Evolutionary conservation across 2,113 vertebrate species (phyloP).

Genomic region (Rhinogobius similis): DNA sequence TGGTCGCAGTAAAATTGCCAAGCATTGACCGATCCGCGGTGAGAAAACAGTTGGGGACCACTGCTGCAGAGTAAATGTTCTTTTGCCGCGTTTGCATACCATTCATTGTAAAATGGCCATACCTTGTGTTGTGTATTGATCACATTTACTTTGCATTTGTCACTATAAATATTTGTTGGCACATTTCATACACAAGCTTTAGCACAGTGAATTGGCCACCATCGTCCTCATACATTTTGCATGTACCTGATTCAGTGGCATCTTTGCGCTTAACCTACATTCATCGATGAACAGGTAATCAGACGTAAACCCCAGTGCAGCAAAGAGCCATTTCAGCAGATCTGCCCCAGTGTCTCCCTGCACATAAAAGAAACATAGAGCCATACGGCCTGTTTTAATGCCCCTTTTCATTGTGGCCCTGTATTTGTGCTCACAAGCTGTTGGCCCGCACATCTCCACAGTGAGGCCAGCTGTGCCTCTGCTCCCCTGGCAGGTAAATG

Average conservation of each 20-base stretch:
- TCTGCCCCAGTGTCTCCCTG: conserved; percentile 19
- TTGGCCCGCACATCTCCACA: conserved; percentile 40
- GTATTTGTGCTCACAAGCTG: conserved; percentile 65
- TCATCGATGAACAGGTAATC: conserved; percentile 4
- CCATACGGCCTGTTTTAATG: conserved; percentile 54
- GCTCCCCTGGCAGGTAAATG: conserved; percentile 60
- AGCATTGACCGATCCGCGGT: too few species aligned
- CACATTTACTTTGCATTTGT: too few species aligned
- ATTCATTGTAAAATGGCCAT: too few species aligned
- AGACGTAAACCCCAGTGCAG: background rate
- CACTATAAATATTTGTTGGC: too few species aligned
- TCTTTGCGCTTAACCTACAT: conserved; percentile 9
- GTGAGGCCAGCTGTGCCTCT: conserved; percentile 61
- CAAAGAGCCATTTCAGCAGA: conserved; percentile 20
- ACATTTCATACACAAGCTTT: background rate
- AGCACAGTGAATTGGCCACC: background rate
- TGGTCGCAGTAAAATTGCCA: too few species aligned
- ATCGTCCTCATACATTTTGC: background rate
- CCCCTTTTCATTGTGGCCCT: conserved; percentile 56
- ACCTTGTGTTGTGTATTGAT: too few species aligned
- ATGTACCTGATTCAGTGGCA: conserved; percentile 3
- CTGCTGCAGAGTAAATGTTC: too few species aligned
- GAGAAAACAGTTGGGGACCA: too few species aligned
- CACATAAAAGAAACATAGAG: conserved; percentile 57
- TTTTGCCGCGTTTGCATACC: too few species aligned